These are phyloP conservation scores for Heterocephalus glaber DNA, from an alignment of 2,113 vertebrate species.

Conservation along the genomic window DNA sequence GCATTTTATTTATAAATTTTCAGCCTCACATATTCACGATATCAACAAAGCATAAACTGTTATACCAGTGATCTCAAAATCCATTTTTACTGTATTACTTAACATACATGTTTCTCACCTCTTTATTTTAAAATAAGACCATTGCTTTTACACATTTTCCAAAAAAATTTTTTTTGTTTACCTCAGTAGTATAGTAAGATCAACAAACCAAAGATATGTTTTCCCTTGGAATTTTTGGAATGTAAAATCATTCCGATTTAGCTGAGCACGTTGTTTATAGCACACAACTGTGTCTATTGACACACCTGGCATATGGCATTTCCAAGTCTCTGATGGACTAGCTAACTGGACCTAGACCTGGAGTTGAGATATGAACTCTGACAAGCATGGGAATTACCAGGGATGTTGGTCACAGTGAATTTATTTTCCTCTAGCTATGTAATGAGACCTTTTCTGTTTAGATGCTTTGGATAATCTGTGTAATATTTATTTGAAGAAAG, in stretches of 20 bases:
- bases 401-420: neutral
- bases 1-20: neutral
- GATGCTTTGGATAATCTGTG: neutral
- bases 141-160: neutral
- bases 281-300: neutral
- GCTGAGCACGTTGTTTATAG: neutral
- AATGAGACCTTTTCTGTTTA: neutral
- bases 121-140: neutral
- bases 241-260: neutral
- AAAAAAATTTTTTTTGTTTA: neutral
- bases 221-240: neutral
- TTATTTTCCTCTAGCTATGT: neutral
- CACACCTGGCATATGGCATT: neutral
- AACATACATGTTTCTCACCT: neutral
- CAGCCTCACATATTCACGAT: neutral
- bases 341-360: neutral
- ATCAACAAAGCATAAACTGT: neutral
- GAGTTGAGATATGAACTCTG: slow-evolving; percentile 28
- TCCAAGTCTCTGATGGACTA: neutral
- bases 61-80: neutral
- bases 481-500: neutral
- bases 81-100: neutral
- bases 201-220: neutral
- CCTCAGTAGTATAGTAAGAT: neutral
- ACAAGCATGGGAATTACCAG: neutral